phyloP scores from a whole-genome alignment of 2,888 invertebrate species.

The Clanis bilineata region DNA sequence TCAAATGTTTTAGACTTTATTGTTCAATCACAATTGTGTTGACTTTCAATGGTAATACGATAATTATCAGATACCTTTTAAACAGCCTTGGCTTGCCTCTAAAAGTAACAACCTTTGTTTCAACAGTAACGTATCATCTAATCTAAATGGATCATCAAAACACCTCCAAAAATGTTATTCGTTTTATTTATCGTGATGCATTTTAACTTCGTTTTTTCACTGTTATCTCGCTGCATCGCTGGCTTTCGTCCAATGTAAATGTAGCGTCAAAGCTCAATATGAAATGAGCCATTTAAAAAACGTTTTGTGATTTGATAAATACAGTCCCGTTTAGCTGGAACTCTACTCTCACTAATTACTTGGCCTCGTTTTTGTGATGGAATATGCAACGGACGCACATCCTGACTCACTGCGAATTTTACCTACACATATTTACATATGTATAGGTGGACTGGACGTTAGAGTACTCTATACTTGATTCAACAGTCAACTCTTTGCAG shows the following conservation, averaged over 20 bases:
- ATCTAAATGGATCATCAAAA: no score
- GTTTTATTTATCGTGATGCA: background rate
- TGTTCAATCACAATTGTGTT: no score
- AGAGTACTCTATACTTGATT: background rate
- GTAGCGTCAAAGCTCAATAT: conserved; percentile 19
- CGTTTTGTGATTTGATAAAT: conserved; percentile 14
- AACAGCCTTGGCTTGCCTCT: no score
- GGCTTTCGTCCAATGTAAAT: conserved; percentile 19
- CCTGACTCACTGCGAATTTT: conserved; percentile 20
- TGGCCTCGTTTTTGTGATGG: conserved; percentile 39
- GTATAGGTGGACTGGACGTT: background rate
- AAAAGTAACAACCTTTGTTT: no score
- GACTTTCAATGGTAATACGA: no score
- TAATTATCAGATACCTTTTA: no score
- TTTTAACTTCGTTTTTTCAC: background rate
- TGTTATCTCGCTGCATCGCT: conserved; percentile 3
- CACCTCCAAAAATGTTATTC: background rate
- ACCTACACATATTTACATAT: background rate
- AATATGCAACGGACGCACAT: conserved; percentile 42
- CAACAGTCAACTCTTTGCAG: no score
- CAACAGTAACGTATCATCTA: no score
- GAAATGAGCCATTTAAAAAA: conserved; percentile 24
- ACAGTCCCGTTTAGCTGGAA: conserved; percentile 21
- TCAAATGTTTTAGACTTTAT: no score
- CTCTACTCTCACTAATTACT: conserved; percentile 41